Conservation (phyloP, 2,888 invertebrate species). For the Andrena minutula region DNA sequence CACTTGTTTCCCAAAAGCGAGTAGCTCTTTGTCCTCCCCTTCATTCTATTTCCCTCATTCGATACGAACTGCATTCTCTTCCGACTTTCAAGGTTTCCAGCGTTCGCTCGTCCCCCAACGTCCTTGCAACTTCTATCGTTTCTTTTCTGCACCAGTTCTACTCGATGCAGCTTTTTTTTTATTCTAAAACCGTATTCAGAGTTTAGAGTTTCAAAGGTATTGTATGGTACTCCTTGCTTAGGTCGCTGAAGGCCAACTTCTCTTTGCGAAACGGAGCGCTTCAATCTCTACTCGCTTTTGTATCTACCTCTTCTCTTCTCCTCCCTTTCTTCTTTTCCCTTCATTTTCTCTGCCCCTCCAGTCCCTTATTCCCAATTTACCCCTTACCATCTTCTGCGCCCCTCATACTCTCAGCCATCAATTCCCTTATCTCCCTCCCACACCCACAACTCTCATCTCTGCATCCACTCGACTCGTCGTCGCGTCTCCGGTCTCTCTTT, state of each 20-base stretch:
- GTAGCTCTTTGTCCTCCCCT: too few species aligned
- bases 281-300: too few species aligned
- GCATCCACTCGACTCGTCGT: neutral
- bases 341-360: neutral
- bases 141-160: neutral
- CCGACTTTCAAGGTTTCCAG: neutral
- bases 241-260: neutral
- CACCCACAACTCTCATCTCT: neutral
- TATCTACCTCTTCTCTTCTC: too few species aligned
- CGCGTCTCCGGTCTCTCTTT: neutral
- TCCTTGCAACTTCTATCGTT: neutral
- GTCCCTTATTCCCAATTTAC: neutral
- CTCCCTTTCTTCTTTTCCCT: neutral
- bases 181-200: neutral
- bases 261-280: conserved; percentile 1
- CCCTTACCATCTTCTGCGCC: too few species aligned
- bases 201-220: neutral
- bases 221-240: neutral
- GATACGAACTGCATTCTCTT: neutral
- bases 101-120: too few species aligned
- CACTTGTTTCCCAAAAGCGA: too few species aligned
- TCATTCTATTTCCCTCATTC: too few species aligned
- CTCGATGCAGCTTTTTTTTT: neutral
- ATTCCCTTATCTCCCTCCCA: neutral
- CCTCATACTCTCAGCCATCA: too few species aligned